Conservation (phyloP, 2,797 vertebrate species). For the Amphiprion clarkii region DNA sequence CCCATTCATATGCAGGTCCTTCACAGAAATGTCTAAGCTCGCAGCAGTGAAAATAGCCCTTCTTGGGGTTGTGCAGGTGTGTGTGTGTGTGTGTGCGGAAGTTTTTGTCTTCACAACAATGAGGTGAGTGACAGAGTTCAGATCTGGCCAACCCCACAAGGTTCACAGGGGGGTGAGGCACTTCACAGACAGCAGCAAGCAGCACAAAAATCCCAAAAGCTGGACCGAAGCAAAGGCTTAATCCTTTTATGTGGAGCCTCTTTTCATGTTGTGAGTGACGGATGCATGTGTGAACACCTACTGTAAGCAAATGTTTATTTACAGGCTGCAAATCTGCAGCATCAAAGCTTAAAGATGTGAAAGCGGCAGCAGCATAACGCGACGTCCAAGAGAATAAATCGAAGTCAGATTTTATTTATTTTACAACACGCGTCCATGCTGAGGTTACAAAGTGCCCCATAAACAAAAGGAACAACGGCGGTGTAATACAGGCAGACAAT, state of each 20-base stretch:
- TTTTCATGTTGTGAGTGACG: constrained; percentile 54
- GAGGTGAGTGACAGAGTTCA: constrained; percentile 50
- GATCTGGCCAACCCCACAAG: constrained; percentile 40
- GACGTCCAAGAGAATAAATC: constrained; percentile 40
- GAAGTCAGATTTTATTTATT: constrained; percentile 25
- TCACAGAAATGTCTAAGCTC: constrained; percentile 26
- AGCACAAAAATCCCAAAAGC: constrained; percentile 43
- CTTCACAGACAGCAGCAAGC: constrained; percentile 30
- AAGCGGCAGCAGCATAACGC: constrained; percentile 14
- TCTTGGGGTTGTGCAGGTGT: constrained; percentile 17
- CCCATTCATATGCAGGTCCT: constrained; percentile 51
- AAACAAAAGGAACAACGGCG: constrained; percentile 32
- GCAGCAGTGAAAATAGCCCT: constrained; percentile 41
- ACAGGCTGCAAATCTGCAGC: constrained; percentile 45
- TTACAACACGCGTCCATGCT: constrained; percentile 7
- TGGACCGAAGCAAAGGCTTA: constrained; percentile 37
- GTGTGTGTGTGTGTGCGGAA: constrained; percentile 13
- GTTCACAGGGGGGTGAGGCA: constrained; percentile 55
- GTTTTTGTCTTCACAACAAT: constrained; percentile 40
- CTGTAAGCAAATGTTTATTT: constrained; percentile 58
- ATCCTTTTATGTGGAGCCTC: constrained; percentile 57
- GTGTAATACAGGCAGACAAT: constrained; percentile 30
- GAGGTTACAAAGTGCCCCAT: constrained; percentile 26
- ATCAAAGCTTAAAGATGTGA: constrained; percentile 47
- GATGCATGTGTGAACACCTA: constrained; percentile 42